Percentiles rank a stretch among this genome's conserved stretches.
Conservation (phyloP, 2,797 vertebrate genomes). For the Gymnopithys bicolor region DNA sequence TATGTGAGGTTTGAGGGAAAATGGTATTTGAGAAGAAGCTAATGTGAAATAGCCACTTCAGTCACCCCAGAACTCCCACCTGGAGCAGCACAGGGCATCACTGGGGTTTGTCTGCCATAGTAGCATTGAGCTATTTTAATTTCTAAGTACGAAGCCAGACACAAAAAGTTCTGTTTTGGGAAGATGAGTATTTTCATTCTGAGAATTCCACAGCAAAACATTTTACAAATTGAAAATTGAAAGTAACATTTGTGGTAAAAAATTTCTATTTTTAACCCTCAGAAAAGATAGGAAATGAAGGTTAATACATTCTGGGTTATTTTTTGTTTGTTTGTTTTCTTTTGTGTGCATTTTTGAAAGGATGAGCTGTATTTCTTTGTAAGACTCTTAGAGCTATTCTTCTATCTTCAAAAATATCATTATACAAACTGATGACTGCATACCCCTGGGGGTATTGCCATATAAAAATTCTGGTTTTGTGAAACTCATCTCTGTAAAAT, state of each 20-base stretch:
- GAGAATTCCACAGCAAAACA: not conserved
- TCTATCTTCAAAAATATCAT: slow-evolving; percentile 32
- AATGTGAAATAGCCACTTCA: not conserved
- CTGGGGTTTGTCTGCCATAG: not conserved
- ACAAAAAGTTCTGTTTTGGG: not conserved
- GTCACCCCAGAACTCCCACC: not conserved
- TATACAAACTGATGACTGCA: slow-evolving; percentile 11
- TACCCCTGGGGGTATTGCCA: slow-evolving; percentile 6
- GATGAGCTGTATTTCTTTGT: not conserved
- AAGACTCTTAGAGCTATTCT: not conserved
- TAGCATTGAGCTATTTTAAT: not conserved
- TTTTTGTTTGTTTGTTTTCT: not conserved
- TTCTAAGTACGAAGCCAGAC: not conserved
- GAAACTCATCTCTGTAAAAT: slow-evolving; percentile 72
- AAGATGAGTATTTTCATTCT: not conserved
- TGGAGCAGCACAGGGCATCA: not conserved
- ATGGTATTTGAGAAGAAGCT: not conserved
- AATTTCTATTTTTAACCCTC: not conserved
- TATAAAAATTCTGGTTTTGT: slow-evolving; percentile 46
- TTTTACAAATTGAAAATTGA: not conserved
- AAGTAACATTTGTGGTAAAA: not conserved
- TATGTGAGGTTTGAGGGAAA: not conserved
- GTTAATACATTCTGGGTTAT: not conserved
- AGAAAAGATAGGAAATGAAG: not conserved
- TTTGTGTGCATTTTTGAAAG: not conserved